Percentiles rank a stretch among this genome's conserved stretches.
Evolutionary conservation across 1,140 invertebrate genomes (phyloP).

Genomic region (Halotydeus destructor): DNA sequence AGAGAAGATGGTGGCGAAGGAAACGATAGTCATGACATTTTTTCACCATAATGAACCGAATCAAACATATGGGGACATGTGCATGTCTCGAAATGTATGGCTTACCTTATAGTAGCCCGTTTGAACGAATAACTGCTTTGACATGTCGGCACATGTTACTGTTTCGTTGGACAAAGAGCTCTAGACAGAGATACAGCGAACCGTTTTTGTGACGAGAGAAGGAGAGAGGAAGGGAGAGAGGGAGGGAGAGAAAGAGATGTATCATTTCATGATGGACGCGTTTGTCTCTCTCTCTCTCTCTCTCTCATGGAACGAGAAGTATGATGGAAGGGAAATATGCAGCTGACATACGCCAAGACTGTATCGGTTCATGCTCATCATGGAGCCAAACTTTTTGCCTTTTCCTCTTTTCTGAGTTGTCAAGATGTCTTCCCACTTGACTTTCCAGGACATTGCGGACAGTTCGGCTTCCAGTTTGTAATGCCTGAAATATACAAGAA

Average conservation of each 20-base stretch:
- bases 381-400: slow-evolving; percentile 10
- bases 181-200: slow-evolving; percentile 7
- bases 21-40: not conserved
- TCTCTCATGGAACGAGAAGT: not conserved
- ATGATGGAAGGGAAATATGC: not conserved
- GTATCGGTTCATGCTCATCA: slow-evolving; percentile 11
- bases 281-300: not conserved
- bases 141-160: slow-evolving; percentile 10
- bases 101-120: slow-evolving; percentile 17
- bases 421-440: not conserved
- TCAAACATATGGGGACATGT: too few relatives aligned
- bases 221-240: not conserved
- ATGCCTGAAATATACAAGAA: slow-evolving; percentile 38
- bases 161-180: slow-evolving; percentile 16
- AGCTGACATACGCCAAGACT: slow-evolving; percentile 12
- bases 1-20: not conserved
- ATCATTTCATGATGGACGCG: not conserved
- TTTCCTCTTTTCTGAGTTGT: too few relatives aligned
- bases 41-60: not conserved
- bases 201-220: not conserved
- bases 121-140: slow-evolving; percentile 14
- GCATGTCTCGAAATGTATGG: not conserved
- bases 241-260: not conserved
- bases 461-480: slow-evolving; percentile 79
- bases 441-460: slow-evolving; percentile 81